Evolutionary conservation across 2,113 vertebrate species (phyloP).

Genomic region (Eulacestoma nigropectus): DNA sequence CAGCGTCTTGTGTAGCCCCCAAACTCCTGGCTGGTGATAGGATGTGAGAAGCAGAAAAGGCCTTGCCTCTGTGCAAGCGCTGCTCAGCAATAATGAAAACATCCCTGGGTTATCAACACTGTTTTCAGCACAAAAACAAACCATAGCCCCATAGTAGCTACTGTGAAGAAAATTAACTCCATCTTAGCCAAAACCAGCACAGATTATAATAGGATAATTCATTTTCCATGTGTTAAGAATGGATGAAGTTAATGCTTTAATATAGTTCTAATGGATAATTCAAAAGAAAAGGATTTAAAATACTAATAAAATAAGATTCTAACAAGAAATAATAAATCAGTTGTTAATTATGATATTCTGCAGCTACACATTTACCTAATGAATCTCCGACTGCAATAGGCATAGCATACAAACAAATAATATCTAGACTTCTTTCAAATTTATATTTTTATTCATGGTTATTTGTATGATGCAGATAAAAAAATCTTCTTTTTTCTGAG

Average conservation of each 20-base stretch:
- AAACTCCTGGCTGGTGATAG: accelerated
- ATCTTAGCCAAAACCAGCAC: background rate
- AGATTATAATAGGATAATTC: background rate
- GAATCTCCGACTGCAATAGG: background rate
- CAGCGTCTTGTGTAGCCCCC: background rate
- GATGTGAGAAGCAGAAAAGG: background rate
- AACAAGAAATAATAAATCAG: background rate
- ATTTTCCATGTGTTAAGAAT: background rate
- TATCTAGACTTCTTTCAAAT: background rate
- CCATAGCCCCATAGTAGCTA: background rate
- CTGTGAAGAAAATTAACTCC: background rate
- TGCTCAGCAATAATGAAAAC: background rate
- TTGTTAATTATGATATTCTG: background rate
- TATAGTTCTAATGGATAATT: background rate
- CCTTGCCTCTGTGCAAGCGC: background rate
- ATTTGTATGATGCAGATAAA: background rate
- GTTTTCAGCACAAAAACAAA: background rate
- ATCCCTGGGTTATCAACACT: background rate
- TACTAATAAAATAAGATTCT: background rate
- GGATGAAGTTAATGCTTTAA: background rate
- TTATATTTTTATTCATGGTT: background rate
- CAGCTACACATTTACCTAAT: background rate
- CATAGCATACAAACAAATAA: background rate
- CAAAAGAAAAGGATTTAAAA: background rate
- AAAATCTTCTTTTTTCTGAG: background rate